Percentiles rank a stretch among this genome's conserved stretches.
Evolutionary conservation across 1,140 invertebrate species (phyloP).

Genomic region (Sitophilus oryzae): DNA sequence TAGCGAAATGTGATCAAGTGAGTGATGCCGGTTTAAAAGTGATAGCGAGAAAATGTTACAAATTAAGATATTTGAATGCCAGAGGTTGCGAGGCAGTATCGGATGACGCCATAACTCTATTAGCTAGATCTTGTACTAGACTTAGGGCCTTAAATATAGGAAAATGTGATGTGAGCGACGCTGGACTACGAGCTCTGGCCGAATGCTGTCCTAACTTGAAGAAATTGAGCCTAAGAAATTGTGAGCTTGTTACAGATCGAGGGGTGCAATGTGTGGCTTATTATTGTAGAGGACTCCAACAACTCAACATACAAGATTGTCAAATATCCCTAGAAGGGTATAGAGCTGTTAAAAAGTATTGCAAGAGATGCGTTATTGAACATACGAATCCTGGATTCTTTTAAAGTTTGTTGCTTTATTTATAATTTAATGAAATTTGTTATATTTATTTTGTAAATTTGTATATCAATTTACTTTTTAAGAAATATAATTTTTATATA

Average conservation of each 20-base stretch:
- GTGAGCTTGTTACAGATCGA: slow-evolving; percentile 80
- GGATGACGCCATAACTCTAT: slow-evolving; percentile 77
- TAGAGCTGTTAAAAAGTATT: slow-evolving; percentile 83
- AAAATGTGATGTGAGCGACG: slow-evolving; percentile 87
- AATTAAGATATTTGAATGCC: slow-evolving; percentile 83
- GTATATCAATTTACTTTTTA: slow-evolving; percentile 23
- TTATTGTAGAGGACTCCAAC: slow-evolving; percentile 79
- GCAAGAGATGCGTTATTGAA: slow-evolving; percentile 85
- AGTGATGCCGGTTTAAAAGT: slow-evolving; percentile 81
- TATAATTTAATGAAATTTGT: slow-evolving; percentile 16
- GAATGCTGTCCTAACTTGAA: slow-evolving; percentile 85
- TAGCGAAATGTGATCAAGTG: slow-evolving; percentile 80
- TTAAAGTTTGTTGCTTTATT: slow-evolving; percentile 41
- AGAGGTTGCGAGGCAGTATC: slow-evolving; percentile 87
- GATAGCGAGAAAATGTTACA: slow-evolving; percentile 83
- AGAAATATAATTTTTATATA: slow-evolving; percentile 11
- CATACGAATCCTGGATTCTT: slow-evolving; percentile 91
- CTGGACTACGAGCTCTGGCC: slow-evolving; percentile 74
- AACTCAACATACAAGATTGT: slow-evolving; percentile 89
- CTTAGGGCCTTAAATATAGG: slow-evolving; percentile 82
- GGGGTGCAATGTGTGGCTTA: slow-evolving; percentile 81
- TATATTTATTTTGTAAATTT: slow-evolving; percentile 30
- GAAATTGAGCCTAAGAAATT: slow-evolving; percentile 82
- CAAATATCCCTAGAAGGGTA: slow-evolving; percentile 82
- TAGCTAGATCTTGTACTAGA: slow-evolving; percentile 76